Evolutionary conservation across 2,113 vertebrate species (phyloP), one percentile per base, ranked within the genome.

Genomic region (Sylvietta virens): DNA sequence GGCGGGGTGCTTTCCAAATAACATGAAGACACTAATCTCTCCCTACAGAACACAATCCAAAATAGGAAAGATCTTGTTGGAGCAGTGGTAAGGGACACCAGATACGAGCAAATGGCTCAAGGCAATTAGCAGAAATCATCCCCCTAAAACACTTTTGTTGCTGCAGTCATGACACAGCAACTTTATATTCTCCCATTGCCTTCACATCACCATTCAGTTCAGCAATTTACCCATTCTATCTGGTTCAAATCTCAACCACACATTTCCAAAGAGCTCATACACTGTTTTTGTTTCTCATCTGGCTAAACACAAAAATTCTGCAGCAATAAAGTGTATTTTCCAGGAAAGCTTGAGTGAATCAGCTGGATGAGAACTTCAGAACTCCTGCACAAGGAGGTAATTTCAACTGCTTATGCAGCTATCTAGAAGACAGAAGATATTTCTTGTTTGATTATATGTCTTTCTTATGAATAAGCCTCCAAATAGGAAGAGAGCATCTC

Each of bases 1-100:
- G 54, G 45, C 62, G 0, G 10, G 33, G 45, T 69, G 67, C 79
- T 82, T 88, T 94, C 90, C 85, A 85, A 92, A 73, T 45, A 92
- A 69, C 42, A 81, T 1, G n/a, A 88, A 86, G 76, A 47, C 54
- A 82, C 54, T 92, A 65, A 93, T 65, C 81, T 87, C 64, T 83
- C 50, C 35, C 60, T 51, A 10, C 47, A 74, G 91, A 83, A 47
- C 51, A 62, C 21, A 44, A 47, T 66, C 90, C 71, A 94, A 94
- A 95, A 92, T 82, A 86, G 86, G 72, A 94, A 88, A 86, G 72
- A n/a, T 83, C 47, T 78, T 77, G 40, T 72, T 90, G 82, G 51
- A 90, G 51, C 44, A 70, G 9, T 24, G 56, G 27, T 71, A 66
- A 81, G 47, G 24, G 51, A 90, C 35, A 90, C 60, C 30, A 93